These are phyloP conservation scores for Eristalis arbustorum DNA, from an alignment of 2,888 invertebrate species.

Conservation along the genomic window DNA sequence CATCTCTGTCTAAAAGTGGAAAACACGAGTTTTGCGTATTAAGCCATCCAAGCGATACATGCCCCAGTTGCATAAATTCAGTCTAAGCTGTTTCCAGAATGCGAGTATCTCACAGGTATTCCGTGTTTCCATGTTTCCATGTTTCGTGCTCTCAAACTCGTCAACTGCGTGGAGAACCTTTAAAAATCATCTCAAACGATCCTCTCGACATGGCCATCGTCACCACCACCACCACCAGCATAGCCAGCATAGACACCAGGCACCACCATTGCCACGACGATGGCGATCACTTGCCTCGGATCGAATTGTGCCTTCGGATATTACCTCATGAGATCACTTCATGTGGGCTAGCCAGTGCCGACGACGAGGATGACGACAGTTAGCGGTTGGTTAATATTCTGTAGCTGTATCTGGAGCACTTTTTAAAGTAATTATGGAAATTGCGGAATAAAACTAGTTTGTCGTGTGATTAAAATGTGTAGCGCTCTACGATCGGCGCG, in stretches of 20 bases:
- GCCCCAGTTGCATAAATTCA: slow-evolving; percentile 19
- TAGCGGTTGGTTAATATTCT: slow-evolving; percentile 67
- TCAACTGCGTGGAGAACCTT: background rate
- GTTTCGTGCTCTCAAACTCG: background rate
- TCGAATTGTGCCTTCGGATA: slow-evolving; percentile 46
- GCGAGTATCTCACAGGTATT: background rate
- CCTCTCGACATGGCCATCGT: background rate
- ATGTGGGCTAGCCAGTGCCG: slow-evolving; percentile 67
- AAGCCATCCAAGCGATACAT: background rate
- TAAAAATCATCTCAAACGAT: slow-evolving; percentile 5
- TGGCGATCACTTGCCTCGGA: slow-evolving; percentile 12
- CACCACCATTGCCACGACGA: background rate
- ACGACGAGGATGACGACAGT: slow-evolving; percentile 67
- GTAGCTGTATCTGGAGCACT: slow-evolving; percentile 69
- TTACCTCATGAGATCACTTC: slow-evolving; percentile 63
- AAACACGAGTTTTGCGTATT: background rate
- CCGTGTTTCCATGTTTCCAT: slow-evolving; percentile 1
- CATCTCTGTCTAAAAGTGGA: background rate
- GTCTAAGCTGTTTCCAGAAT: background rate
- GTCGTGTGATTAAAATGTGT: slow-evolving; percentile 67
- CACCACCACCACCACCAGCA: background rate
- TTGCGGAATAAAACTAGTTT: slow-evolving; percentile 69
- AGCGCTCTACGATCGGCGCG: slow-evolving; percentile 22
- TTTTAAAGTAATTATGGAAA: slow-evolving; percentile 71
- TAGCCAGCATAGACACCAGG: background rate